Evolutionary conservation across 2,797 vertebrate genomes (phyloP), one percentile per base, ranked within the genome.

Genomic region (Diplodus puntazzo): DNA sequence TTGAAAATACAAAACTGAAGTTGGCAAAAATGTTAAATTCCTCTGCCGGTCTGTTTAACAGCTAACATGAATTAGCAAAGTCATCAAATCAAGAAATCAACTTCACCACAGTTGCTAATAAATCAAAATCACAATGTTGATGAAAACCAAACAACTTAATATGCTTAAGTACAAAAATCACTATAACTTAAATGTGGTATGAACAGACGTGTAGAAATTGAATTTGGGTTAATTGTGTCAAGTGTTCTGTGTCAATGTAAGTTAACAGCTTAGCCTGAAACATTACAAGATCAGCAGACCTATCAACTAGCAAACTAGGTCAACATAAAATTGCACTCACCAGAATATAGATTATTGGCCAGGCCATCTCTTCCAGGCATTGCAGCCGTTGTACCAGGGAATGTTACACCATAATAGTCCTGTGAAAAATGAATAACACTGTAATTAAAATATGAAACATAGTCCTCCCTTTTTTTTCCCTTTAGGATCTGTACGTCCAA

Each of bases 341-440:
- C 97, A 94, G 98, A 96, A 95, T 99, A 99, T 0, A 96, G 97
- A 87, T 97, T 99, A 93, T 94, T 98, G 88, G 96, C 92, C 55
- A 99, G 93, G 81, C 95, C 97, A 69, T 99, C 98, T 97, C 98
- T 96, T 92, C 95, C 95, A 81, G 98, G 96, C 83, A 99, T 95
- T 5, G 97, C 88, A 87, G 97, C 95, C 5, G 95, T 89, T 27
- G 97, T 96, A 76, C 97, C 97, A 91, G 98, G 97, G 93, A 99
- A 99, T 90, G 98, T 96, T 92, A 99, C 95, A 92, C 98, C 97
- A 5, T 99, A 99, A 93, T 99, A 99, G 95, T 99, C 98, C 98
- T 99, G 81, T 23, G 69, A 63, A 65, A 18, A 61, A 16, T 73
- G n/a, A 84, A 42, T 21, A 18, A 59, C 4, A 30, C 6, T 3